Conservation (phyloP, 1,140 invertebrate genomes). For the Caenorhabditis tropicalis region DNA sequence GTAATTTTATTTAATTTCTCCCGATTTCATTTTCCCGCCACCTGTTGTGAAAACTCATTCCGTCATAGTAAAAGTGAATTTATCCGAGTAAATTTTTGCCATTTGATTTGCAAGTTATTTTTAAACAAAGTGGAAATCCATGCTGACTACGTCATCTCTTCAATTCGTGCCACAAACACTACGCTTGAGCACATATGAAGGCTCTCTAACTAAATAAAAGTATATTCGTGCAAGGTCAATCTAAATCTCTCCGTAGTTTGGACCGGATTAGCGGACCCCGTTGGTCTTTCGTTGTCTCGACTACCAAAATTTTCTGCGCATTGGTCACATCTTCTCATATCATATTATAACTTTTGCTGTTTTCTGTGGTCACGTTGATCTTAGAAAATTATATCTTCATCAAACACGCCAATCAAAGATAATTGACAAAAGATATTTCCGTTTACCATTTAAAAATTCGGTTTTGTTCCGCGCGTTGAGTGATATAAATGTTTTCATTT, state of each 20-base stretch:
- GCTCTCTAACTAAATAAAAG: background rate
- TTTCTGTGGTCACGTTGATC: background rate
- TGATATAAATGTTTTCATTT: background rate
- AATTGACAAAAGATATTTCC: background rate
- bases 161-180: background rate
- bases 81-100: background rate
- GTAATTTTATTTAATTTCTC: background rate
- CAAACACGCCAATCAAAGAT: background rate
- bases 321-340: background rate
- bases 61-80: background rate
- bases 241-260: background rate
- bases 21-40: background rate
- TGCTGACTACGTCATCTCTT: background rate
- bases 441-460: background rate
- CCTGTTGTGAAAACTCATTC: background rate
- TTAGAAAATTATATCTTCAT: background rate
- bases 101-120: background rate
- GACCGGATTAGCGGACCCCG: background rate
- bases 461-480: background rate
- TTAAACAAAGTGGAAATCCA: background rate
- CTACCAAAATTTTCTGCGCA: background rate
- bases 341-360: background rate
- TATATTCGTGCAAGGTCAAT: background rate
- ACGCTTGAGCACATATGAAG: too few species aligned
- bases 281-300: background rate